These are phyloP conservation scores for Lobophora halterata DNA, from an alignment of 2,888 invertebrate species.

Conservation along the genomic window DNA sequence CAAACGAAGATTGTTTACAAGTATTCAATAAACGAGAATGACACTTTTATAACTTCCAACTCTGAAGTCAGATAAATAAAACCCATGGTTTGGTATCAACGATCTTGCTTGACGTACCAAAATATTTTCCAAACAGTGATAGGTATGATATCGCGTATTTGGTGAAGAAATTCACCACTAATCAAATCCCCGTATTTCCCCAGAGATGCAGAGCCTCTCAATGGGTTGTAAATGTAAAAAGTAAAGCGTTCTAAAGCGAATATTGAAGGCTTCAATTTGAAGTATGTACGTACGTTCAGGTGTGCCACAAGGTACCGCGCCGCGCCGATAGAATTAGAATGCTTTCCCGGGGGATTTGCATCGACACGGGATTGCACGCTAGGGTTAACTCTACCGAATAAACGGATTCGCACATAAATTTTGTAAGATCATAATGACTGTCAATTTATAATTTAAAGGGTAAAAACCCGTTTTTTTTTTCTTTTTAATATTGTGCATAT, in stretches of 20 bases:
- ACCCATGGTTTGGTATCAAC: too few relatives aligned
- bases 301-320: conserved; percentile 7
- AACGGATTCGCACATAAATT: background rate
- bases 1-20: conserved; percentile 2
- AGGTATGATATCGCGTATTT: too few relatives aligned
- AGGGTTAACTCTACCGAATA: too few relatives aligned
- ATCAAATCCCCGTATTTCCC: conserved; percentile 5
- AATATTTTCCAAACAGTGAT: too few relatives aligned
- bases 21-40: background rate
- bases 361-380: conserved; percentile 1
- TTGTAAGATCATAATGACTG: background rate
- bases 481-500: too few relatives aligned
- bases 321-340: conserved; percentile 18
- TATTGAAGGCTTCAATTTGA: too few relatives aligned
- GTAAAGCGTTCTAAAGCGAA: conserved; percentile 7
- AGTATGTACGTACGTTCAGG: conserved; percentile 4
- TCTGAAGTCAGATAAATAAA: too few relatives aligned
- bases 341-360: conserved; percentile 19
- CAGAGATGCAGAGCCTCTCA: background rate
- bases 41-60: background rate
- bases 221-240: conserved; percentile 13
- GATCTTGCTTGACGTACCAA: too few relatives aligned
- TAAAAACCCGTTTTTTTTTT: too few relatives aligned
- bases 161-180: conserved; percentile 3
- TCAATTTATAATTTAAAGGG: conserved; percentile 4